Evolutionary conservation across 2,888 invertebrate genomes (phyloP).

Genomic region (Romanomermis culicivorax): DNA sequence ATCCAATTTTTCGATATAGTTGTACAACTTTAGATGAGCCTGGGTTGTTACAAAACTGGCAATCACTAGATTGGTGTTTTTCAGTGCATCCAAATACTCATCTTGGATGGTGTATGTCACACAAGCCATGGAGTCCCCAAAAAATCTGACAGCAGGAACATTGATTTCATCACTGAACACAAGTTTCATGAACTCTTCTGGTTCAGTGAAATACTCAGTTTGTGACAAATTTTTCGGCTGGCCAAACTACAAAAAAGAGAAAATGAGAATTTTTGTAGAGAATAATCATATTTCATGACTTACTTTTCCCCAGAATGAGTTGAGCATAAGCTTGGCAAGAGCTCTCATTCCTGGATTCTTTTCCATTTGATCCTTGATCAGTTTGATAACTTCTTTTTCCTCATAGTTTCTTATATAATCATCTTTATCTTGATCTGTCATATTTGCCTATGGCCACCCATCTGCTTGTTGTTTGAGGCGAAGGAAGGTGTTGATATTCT

Average conservation of each 20-base stretch:
- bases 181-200: background rate
- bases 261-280: background rate
- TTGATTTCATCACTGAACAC: background rate
- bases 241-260: background rate
- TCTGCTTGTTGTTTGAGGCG: conserved; percentile 19
- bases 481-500: conserved; percentile 18
- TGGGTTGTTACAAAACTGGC: background rate
- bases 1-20: background rate
- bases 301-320: conserved; percentile 4
- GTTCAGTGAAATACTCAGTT: background rate
- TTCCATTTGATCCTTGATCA: background rate
- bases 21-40: background rate
- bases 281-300: background rate
- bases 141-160: background rate
- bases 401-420: background rate
- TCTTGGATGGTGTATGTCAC: background rate
- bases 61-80: background rate
- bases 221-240: background rate
- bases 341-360: background rate
- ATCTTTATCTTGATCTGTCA: background rate
- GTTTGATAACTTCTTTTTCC: background rate
- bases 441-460: background rate
- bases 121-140: background rate
- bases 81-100: background rate
- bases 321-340: conserved; percentile 1